Evolutionary conservation across 2,888 invertebrate genomes (phyloP).

Genomic region (Himalopsyche tibetana): DNA sequence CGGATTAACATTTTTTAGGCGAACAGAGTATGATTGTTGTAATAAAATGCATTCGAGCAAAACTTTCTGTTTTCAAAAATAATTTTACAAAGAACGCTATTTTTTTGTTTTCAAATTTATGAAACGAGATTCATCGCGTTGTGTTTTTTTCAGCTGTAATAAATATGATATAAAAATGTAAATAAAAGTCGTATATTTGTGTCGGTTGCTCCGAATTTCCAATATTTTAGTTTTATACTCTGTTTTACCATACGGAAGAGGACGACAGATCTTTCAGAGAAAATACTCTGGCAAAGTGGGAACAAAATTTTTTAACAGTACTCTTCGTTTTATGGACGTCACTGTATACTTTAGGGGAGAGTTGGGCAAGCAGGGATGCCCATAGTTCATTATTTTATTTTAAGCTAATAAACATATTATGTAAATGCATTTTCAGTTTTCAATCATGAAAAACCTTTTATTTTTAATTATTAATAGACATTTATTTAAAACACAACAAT

Average conservation of each 20-base stretch:
- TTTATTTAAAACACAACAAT: too few relatives aligned
- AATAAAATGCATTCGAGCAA: not conserved
- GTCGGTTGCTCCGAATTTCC: not conserved
- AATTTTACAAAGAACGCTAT: too few relatives aligned
- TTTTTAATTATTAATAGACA: too few relatives aligned
- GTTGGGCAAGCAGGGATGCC: not conserved
- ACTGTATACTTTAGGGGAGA: not conserved
- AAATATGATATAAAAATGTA: slow-evolving; percentile 16
- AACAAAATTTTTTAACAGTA: not conserved
- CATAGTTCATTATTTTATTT: too few relatives aligned
- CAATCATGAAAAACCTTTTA: too few relatives aligned
- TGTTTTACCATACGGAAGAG: not conserved
- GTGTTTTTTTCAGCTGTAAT: not conserved
- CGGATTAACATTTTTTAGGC: not conserved
- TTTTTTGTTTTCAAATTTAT: too few relatives aligned
- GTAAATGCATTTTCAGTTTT: too few relatives aligned
- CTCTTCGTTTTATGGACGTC: not conserved
- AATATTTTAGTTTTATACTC: slow-evolving; percentile 17
- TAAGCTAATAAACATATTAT: too few relatives aligned
- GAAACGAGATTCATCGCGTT: too few relatives aligned
- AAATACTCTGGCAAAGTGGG: slow-evolving; percentile 5
- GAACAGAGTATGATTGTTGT: not conserved
- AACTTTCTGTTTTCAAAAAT: not conserved
- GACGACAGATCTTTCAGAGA: not conserved
- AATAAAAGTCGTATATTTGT: slow-evolving; percentile 8